Evolutionary conservation across 2,113 vertebrate genomes (phyloP), one percentile per base, ranked within the genome.

Genomic region (Apeltes quadracus): DNA sequence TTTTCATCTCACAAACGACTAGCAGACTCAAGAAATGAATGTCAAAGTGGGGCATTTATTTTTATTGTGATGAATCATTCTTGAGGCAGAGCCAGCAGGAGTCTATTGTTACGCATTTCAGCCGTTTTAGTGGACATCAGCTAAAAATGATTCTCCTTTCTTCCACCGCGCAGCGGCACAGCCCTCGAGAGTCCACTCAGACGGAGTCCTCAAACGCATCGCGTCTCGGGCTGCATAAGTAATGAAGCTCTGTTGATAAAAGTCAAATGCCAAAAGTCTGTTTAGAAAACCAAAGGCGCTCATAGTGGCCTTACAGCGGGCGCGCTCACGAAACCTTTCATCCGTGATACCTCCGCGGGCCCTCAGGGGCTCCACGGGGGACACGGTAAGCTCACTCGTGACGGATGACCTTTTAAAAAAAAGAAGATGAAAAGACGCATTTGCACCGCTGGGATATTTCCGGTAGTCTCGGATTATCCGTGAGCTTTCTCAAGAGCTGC

Each of bases 331-430:
- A 57, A 78, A n/a, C 46, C 70, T 73, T 63, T 76, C 69, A 69
- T 87, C 70, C 61, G 0, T 18, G 41, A 69, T 62, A 68, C 81
- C 68, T 72, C 75, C 48, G 72, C 32, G 20, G 70, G 70, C 66
- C 75, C 57, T 72, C 56, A 44, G 39, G 22, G 32, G 67, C 61
- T 81, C 69, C 56, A 50, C 68, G 69, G 73, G 46, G 75, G 75
- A 69, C 69, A 55, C 65, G 3, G 54, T 71, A 39, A 66, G 81
- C 39, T 29, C 20, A 48, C 25, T 77, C 74, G 80, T 78, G 74
- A 72, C 75, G 61, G 84, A 87, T 80, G 83, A 89, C 82, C 75
- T 84, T 81, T 86, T 86, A 59, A 61, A 70, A 81, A 80, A 71
- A 70, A 81, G 79, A 71, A 62, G 46, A 70, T 69, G 34, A 80